Conservation (phyloP, 2,888 invertebrate species). For the Dynastes hyllus region DNA sequence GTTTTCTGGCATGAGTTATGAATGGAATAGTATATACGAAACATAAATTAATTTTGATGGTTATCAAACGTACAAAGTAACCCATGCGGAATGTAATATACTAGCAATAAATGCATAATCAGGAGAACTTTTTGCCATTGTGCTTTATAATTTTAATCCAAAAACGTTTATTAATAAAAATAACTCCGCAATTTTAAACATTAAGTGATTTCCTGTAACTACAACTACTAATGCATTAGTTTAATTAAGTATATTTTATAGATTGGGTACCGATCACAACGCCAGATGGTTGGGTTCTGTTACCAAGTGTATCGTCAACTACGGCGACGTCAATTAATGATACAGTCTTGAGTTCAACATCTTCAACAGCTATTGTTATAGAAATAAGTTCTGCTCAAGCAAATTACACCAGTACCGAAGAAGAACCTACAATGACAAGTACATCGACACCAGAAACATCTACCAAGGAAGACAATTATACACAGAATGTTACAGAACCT, state of each 20-base stretch:
- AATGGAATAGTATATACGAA: conserved; percentile 2
- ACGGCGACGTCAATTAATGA: conserved; percentile 59
- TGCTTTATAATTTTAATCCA: no score
- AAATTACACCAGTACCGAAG: conserved; percentile 47
- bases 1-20: conserved; percentile 25
- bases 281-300: conserved; percentile 79
- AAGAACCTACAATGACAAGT: conserved; percentile 43
- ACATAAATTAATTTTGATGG: not conserved
- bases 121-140: no score
- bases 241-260: conserved; percentile 45
- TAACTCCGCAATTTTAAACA: no score
- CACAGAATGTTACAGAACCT: conserved; percentile 22
- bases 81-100: not conserved
- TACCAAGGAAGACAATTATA: conserved; percentile 51
- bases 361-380: conserved; percentile 59
- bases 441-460: conserved; percentile 58
- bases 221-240: no score
- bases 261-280: conserved; percentile 79
- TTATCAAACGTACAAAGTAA: conserved; percentile 4
- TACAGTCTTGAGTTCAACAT: conserved; percentile 59
- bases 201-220: no score
- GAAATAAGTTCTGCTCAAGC: conserved; percentile 49
- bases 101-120: no score
- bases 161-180: no score
- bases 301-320: conserved; percentile 67